phyloP scores from a whole-genome alignment of 2,888 invertebrate genomes.

The Watsonalla cultraria region DNA sequence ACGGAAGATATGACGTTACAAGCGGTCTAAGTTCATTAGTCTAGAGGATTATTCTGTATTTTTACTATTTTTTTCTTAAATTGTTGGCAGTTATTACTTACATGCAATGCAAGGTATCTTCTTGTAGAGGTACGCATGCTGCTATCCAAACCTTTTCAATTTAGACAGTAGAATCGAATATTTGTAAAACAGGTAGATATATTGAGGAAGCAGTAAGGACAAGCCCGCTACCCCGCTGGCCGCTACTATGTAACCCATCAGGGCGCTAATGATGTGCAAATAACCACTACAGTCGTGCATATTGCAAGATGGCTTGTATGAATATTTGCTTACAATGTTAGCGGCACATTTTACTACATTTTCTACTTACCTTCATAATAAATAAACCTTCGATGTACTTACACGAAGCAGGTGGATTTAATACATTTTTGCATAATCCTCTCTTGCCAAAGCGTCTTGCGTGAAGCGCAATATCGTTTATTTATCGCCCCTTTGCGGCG shows the following conservation, averaged over 20 bases:
- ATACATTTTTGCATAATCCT: background rate
- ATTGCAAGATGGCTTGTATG: slow-evolving; percentile 5
- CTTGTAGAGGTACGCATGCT: no score
- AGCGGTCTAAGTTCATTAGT: no score
- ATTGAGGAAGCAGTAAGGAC: slow-evolving; percentile 4
- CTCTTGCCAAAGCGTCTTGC: background rate
- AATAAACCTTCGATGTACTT: background rate
- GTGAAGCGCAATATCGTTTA: background rate
- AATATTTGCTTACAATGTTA: slow-evolving; percentile 8
- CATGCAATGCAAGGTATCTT: no score
- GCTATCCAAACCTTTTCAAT: no score
- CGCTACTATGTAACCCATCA: slow-evolving; percentile 20
- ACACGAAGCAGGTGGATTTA: background rate
- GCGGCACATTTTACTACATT: slow-evolving; percentile 6
- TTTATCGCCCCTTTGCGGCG: background rate
- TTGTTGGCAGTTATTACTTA: no score
- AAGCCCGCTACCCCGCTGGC: slow-evolving; percentile 4
- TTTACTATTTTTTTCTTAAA: no score
- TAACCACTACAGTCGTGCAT: slow-evolving; percentile 14
- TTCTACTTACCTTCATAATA: background rate
- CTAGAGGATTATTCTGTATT: no score
- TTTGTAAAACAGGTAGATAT: background rate
- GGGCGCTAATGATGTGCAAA: slow-evolving; percentile 30
- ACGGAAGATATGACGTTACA: no score
- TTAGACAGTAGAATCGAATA: no score